Evolutionary conservation across 2,888 invertebrate species (phyloP), one percentile per base, ranked within the genome.

Genomic region (Cataglyphis altisquamis): DNA sequence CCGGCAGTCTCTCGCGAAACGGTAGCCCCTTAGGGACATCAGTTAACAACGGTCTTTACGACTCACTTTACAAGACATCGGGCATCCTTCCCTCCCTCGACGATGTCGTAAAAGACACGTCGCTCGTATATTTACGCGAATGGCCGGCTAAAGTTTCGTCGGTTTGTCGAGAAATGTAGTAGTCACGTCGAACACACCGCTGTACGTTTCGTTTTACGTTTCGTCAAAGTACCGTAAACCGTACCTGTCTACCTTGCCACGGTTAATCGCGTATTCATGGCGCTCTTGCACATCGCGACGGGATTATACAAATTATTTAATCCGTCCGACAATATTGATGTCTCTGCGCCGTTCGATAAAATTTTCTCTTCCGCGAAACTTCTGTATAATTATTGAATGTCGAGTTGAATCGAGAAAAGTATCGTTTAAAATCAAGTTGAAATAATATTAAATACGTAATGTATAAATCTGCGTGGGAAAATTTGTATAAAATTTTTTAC

Each of bases 61-160:
- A 55, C 74, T 78, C 70, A 78, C 78, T 85, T 86, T 78, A 80
- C 85, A 74, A 81, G 85, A 84, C 77, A 85, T 73, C 67, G 73
- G 63, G 55, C n/a, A 32, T 5, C 41, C 36, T 12, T 82, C 57
- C 36, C 18, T 82, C 57, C 83, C 36, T 57, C 64, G 15, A 10
- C 18, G 45, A 39, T n/a, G 52, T 55, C 67, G 83, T 84, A 84
- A 84, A 83, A 68, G 84, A 48, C 60, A 67, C 62, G 36, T 81
- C 41, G 32, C 67, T 48, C 78, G 62, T 78, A 78, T 66, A 73
- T 73, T 73, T 73, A 39, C 48, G 36, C 32, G 36, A 41, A 66
- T 15, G 12, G 25, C 39, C 45, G 36, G 36, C 29, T 55, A 12
- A 83, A 75, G 62, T 60, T 52, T 10, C 25, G 8, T 12, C 84